A percentile compares a stretch with the other conserved stretches of the same genome.
Conservation (phyloP, 92 coral and sea anemone genomes). For the Zoanthus gigantus region DNA sequence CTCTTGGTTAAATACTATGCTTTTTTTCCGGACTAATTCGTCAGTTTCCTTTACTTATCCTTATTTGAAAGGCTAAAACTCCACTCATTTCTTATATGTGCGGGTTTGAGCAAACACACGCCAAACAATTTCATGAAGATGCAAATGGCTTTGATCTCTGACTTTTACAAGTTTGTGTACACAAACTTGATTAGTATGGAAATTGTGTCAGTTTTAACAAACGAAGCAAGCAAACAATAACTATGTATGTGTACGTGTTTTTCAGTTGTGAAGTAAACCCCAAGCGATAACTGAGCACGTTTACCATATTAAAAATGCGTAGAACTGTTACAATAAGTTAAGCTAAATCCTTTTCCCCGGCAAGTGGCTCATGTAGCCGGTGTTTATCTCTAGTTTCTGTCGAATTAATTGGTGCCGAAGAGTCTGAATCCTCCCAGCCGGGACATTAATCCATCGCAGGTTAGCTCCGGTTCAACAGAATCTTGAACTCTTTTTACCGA, state of each 20-base stretch:
- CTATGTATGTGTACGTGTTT: background rate
- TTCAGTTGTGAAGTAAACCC: background rate
- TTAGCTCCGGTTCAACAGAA: too few relatives aligned
- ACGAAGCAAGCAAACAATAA: slow-evolving; percentile 7
- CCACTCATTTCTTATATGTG: slow-evolving; percentile 6
- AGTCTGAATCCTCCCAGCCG: too few relatives aligned
- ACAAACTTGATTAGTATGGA: slow-evolving; percentile 43
- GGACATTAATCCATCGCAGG: too few relatives aligned
- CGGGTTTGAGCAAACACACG: slow-evolving; percentile 20
- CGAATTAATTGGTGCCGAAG: too few relatives aligned
- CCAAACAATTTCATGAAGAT: slow-evolving; percentile 1
- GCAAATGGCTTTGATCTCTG: slow-evolving; percentile 38
- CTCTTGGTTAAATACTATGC: background rate
- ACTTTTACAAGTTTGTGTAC: slow-evolving; percentile 30
- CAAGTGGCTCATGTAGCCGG: too few relatives aligned
- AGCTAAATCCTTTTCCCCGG: too few relatives aligned
- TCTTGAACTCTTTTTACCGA: too few relatives aligned
- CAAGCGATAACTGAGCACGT: too few relatives aligned
- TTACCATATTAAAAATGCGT: too few relatives aligned
- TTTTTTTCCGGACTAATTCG: background rate
- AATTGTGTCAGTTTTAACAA: slow-evolving; percentile 38
- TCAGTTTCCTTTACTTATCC: background rate
- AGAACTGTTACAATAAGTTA: too few relatives aligned
- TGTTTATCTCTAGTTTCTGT: too few relatives aligned
- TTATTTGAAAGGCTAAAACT: background rate